Base-by-base conservation (phyloP, 2,797 vertebrate genomes). In the Lerista edwardsae region DNA sequence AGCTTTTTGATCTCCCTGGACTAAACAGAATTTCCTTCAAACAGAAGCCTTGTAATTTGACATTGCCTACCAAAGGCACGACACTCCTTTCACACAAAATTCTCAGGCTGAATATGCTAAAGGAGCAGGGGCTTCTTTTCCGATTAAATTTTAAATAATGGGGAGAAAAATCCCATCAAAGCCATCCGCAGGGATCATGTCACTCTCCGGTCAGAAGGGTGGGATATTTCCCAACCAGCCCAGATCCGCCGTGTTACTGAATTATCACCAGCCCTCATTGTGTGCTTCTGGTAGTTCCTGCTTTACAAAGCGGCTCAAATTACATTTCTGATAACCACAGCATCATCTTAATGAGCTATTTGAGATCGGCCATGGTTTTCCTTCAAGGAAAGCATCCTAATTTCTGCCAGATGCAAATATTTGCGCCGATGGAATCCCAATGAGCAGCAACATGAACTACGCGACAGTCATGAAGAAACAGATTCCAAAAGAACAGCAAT, bases 131-230 rank as follows among this genome's bases (percentile, higher is more conserved):
- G 84, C 77, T 74, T 65, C 62, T 68, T 84, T 74, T 57, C 80
- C 62, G 64, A 79, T n/a, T 65, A 64, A 88, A 85, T 82, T 75
- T 77, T 77, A 82, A 88, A 78, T 23, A 65, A 80, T 44, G 2
- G 81, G 64, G 71, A 85, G 39, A 84, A 84, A 93, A 93, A 94
- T 79, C 75, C 65, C 81, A 84, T 80, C 36, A 84, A 84, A 89
- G 69, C 25, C 79, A 65, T 84, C 68, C 34, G 0, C 0, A n/a
- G 75, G 57, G 41, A 90, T 90, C 86, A 75, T 0, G 29, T 80
- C 79, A 83, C 9, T 0, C 44, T 78, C 69, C 34, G 55, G 23
- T 2, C 80, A 57, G 79, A 85, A 90, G 89, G 21, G 17, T 57
- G 89, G 79, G 75, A 59, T 61, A 2, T 61, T 80, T 80, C 51